These are phyloP conservation scores for Polydrusus pterygomalis DNA, from an alignment of 2,888 invertebrate genomes.

Conservation along the genomic window DNA sequence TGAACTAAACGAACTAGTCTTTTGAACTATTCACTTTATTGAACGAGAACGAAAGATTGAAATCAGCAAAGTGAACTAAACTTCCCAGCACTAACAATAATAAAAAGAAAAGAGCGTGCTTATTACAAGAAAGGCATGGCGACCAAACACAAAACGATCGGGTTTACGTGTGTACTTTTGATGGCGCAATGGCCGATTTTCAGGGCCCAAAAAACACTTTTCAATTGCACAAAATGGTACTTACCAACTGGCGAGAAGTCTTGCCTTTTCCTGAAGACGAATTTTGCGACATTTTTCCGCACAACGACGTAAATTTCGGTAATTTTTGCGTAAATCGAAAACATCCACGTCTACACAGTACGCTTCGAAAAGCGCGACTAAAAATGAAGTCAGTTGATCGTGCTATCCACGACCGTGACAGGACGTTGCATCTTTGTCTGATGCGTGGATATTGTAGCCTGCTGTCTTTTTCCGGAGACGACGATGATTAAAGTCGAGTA, in stretches of 20 bases:
- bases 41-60: no score
- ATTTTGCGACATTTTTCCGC: constrained; percentile 64
- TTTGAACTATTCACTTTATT: no score
- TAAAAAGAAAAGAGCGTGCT: constrained; percentile 44
- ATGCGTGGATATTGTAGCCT: not conserved
- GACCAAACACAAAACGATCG: constrained; percentile 60
- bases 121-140: constrained; percentile 63
- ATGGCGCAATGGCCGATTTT: constrained; percentile 77
- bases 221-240: constrained; percentile 65
- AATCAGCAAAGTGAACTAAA: no score
- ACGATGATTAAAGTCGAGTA: constrained; percentile 9
- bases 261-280: constrained; percentile 77
- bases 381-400: constrained; percentile 57
- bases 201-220: constrained; percentile 9
- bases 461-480: constrained; percentile 10
- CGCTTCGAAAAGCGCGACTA: constrained; percentile 70
- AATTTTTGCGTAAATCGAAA: constrained; percentile 57
- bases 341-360: constrained; percentile 63
- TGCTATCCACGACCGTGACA: constrained; percentile 30
- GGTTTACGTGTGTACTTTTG: constrained; percentile 79
- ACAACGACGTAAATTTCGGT: constrained; percentile 64
- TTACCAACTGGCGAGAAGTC: constrained; percentile 78
- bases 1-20: no score
- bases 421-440: constrained; percentile 26
- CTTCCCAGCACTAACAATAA: no score